These are phyloP conservation scores for Drosophila insularis DNA, from an alignment of 1,140 invertebrate species.

Conservation along the genomic window DNA sequence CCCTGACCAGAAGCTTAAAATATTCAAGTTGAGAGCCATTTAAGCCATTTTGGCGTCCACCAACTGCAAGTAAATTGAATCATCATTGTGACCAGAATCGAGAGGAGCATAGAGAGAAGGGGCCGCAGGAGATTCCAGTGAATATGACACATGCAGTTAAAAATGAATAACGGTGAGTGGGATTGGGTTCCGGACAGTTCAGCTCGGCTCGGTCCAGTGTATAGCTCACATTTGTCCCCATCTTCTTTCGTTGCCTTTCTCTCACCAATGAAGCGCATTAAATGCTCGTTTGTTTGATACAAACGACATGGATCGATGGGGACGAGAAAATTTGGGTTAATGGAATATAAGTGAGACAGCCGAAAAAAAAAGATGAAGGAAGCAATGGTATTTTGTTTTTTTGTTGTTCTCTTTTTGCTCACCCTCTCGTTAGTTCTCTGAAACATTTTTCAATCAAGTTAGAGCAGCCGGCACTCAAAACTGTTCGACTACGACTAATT, in stretches of 20 bases:
- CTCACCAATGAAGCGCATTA: conserved; percentile 54
- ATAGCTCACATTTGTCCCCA: neutral
- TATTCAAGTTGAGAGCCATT: conserved; percentile 60
- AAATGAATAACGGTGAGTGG: conserved; percentile 68
- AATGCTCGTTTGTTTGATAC: conserved; percentile 61
- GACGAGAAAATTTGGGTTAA: conserved; percentile 61
- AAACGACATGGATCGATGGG: conserved; percentile 58
- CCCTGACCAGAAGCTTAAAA: conserved; percentile 57
- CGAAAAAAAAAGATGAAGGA: conserved; percentile 17
- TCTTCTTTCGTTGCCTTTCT: conserved; percentile 17
- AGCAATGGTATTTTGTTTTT: conserved; percentile 2
- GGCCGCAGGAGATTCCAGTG: conserved; percentile 12
- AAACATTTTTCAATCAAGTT: conserved; percentile 59
- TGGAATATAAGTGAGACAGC: conserved; percentile 64
- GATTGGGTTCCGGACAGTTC: conserved; percentile 22
- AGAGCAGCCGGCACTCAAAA: conserved; percentile 38
- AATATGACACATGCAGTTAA: conserved; percentile 61
- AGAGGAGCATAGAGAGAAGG: neutral
- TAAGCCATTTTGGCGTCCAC: conserved; percentile 50
- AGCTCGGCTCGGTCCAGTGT: neutral
- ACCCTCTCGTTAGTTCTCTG: conserved; percentile 10
- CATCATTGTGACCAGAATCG: conserved; percentile 48
- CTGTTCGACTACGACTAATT: conserved; percentile 40
- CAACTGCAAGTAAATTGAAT: conserved; percentile 73
- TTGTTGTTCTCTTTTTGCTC: neutral